Evolutionary conservation across 2,888 invertebrate species (phyloP), one percentile per base, ranked within the genome.

Genomic region (Cosmia trapezina): DNA sequence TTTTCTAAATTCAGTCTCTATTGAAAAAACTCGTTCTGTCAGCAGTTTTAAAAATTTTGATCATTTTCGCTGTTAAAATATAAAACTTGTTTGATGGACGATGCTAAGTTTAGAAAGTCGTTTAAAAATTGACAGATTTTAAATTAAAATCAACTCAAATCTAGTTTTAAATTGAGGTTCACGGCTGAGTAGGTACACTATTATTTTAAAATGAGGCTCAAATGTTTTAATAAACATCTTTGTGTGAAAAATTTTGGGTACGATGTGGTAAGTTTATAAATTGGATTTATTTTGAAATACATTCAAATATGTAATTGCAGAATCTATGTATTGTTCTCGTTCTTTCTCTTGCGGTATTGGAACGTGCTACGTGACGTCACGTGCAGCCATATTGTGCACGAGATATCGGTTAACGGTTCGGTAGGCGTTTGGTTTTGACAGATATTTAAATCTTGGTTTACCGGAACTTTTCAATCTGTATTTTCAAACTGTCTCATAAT

Each of bases 361-460:
- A 43, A 45, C 45, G 56, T 54, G 75, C n/a, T 22, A 60, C 59
- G 69, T 70, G 77, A 61, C 64, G 77, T 78, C 78, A 81, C 70
- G 61, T 62, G 22, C 61, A 47, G 56, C 47, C 47, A 76, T 56
- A 53, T 75, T 81, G 41, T 53, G 54, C 41, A 19, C 43, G 19
- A 53, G 56, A 76, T 61, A 69, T 64, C 22, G 57, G 61, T 56
- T 60, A 69, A 60, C 51, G 41, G 61, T 51, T n/a, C 14, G 9
- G 47, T 17, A 56, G 17, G 28, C 12, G 37, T 60, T 54, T 64
- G 75, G 19, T 74, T 78, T 68, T 68, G 59, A 73, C 53, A 80
- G 62, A 73, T 59, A 63, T 67, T 67, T 79, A 65, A 73, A 76
- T 79, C 17, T 71, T 28, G 12, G 17, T 47, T 57, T 59, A 59